Percentiles rank a stretch among this genome's conserved stretches.
These are phyloP conservation scores for Jaculus jaculus DNA, from an alignment of 2,113 vertebrate genomes.

Conservation along the genomic window DNA sequence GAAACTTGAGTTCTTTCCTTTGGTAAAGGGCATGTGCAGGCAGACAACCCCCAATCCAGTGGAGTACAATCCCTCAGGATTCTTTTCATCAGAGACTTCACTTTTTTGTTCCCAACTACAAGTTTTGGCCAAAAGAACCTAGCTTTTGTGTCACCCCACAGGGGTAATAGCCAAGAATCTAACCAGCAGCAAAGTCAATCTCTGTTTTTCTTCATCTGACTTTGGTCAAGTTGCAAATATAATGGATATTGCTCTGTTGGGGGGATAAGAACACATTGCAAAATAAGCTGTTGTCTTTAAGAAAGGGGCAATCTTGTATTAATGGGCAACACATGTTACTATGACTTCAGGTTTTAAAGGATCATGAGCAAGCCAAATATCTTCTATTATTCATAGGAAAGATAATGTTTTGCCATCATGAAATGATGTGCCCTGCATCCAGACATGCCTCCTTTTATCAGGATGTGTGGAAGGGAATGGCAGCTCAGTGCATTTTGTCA, in stretches of 20 bases:
- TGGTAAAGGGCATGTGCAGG: background rate
- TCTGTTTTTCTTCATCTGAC: background rate
- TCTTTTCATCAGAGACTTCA: slow-evolving; percentile 6
- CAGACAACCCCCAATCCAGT: background rate
- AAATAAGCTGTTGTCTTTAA: slow-evolving; percentile 62
- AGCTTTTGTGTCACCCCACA: background rate
- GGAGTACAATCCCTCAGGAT: background rate
- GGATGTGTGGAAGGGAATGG: slow-evolving; percentile 39
- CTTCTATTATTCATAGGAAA: slow-evolving; percentile 67
- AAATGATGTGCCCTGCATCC: background rate
- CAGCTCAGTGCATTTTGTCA: slow-evolving; percentile 65
- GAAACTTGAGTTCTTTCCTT: background rate
- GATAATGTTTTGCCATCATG: slow-evolving; percentile 58
- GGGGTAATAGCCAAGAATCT: slow-evolving; percentile 4
- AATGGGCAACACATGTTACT: slow-evolving; percentile 56
- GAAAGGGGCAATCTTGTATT: background rate
- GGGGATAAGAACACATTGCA: background rate
- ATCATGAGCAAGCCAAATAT: slow-evolving; percentile 56
- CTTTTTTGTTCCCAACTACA: slow-evolving; percentile 38
- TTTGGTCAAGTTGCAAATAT: slow-evolving; percentile 9
- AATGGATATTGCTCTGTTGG: background rate
- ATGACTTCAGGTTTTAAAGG: slow-evolving; percentile 73
- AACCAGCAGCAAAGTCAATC: background rate
- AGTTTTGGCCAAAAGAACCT: background rate
- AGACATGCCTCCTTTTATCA: slow-evolving; percentile 58